Evolutionary conservation across 2,113 vertebrate genomes (phyloP), one percentile per base, ranked within the genome.

Genomic region (Gopherus evgoodei): DNA sequence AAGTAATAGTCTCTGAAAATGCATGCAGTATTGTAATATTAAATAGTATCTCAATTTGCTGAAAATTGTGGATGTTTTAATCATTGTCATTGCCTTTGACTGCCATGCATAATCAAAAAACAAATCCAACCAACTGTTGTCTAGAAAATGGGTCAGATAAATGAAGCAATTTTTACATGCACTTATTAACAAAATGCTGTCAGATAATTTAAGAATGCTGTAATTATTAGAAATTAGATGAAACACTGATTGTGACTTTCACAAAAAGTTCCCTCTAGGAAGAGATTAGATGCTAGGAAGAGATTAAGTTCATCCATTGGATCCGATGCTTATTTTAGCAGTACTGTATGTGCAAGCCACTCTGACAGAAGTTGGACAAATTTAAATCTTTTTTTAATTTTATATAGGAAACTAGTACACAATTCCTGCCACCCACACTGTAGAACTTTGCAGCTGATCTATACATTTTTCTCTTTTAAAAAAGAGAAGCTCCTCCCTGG

Each of bases 21-120:
- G 11, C 31, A 19, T 49, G 35, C 3, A 19, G 29, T 83, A 75
- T 65, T 57, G 56, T 83, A 80, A 83, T 80, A n/a, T 62, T 85
- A 79, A 94, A 13, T 79, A 42, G 21, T 16, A 88, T 87, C 86
- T 81, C 86, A 87, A 57, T 52, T 88, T 93, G 21, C 25, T 87
- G 17, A 50, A 88, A 72, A 53, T 86, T 80, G 49, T 21, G 85
- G 87, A 38, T 69, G n/a, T 4, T 95, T 93, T 95, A 87, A 90
- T 91, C 31, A 65, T 69, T 53, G 24, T 47, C 82, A 49, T 31
- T 83, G 59, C 35, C 50, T 49, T 53, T 91, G 85, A 87, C 87
- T 89, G 24, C 82, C 24, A 84, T 89, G 75, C 16, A 84, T 54
- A 88, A 94, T 84, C 92, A 90, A 17, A 81, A 86, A 89, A 56